phyloP scores from a whole-genome alignment of 2,888 invertebrate genomes.

The Cyaniris semiargus region DNA sequence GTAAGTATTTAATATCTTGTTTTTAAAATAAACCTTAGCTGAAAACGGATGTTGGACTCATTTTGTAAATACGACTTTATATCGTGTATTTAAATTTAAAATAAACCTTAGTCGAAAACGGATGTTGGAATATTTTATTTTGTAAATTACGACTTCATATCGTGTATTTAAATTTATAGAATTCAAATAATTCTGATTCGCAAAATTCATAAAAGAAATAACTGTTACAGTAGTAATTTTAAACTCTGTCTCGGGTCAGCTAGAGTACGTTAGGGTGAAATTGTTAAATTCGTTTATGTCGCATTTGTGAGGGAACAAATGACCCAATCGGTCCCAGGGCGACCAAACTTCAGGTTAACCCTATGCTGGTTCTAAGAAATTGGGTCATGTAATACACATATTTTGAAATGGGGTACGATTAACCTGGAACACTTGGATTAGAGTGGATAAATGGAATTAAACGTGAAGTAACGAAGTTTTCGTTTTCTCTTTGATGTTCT shows the following conservation, averaged over 20 bases:
- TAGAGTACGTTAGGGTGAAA: constrained; percentile 66
- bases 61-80: not conserved
- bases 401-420: constrained; percentile 5
- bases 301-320: constrained; percentile 60
- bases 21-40: not conserved
- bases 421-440: constrained; percentile 2
- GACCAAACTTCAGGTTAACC: constrained; percentile 64
- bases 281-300: constrained; percentile 75
- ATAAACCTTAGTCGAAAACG: not conserved
- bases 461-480: not conserved
- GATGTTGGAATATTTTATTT: not conserved
- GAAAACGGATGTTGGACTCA: not conserved
- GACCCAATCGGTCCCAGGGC: constrained; percentile 69
- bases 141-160: not conserved
- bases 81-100: not conserved
- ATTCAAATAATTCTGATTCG: not conserved
- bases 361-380: constrained; percentile 50
- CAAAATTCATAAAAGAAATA: constrained; percentile 5
- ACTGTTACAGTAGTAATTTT: constrained; percentile 19
- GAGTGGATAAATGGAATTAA: not conserved
- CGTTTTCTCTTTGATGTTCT: not conserved
- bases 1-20: not conserved
- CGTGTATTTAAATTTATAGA: too few species aligned
- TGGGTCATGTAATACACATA: constrained; percentile 40
- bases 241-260: constrained; percentile 29